These are phyloP conservation scores for Coptodon rendalli DNA, from an alignment of 2,113 vertebrate species.

Conservation along the genomic window DNA sequence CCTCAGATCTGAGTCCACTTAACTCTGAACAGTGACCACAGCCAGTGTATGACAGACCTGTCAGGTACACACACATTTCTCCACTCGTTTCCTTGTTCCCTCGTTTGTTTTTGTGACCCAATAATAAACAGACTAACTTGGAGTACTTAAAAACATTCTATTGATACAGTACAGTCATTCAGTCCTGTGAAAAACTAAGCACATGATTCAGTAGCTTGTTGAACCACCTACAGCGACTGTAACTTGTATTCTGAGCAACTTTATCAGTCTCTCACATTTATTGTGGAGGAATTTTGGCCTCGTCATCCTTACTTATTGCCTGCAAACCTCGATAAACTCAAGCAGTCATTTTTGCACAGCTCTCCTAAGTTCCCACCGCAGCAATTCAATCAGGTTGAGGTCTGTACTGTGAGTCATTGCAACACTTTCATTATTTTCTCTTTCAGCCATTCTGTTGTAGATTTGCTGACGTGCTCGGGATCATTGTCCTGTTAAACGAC, in stretches of 20 bases:
- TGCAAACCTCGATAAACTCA: background rate
- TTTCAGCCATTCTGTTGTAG: background rate
- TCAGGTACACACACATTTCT: constrained; percentile 39
- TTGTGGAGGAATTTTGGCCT: background rate
- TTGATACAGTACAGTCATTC: background rate
- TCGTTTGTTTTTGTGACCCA: background rate
- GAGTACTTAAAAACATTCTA: background rate
- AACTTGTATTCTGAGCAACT: background rate
- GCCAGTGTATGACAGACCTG: constrained; percentile 39
- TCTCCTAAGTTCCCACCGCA: background rate
- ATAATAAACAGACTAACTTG: background rate
- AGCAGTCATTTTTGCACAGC: background rate
- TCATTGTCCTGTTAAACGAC: background rate
- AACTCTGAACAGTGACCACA: constrained; percentile 42
- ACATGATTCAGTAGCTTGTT: background rate
- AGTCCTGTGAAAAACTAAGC: background rate
- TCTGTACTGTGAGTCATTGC: background rate
- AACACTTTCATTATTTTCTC: background rate
- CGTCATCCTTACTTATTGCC: background rate
- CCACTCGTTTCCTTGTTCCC: background rate
- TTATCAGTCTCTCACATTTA: background rate
- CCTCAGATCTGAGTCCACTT: constrained; percentile 48
- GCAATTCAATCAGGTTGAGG: background rate
- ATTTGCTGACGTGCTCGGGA: background rate
- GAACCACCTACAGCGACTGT: background rate